phyloP scores from a whole-genome alignment of 2,113 vertebrate species.

The Xenotilapia flavipinnis region DNA sequence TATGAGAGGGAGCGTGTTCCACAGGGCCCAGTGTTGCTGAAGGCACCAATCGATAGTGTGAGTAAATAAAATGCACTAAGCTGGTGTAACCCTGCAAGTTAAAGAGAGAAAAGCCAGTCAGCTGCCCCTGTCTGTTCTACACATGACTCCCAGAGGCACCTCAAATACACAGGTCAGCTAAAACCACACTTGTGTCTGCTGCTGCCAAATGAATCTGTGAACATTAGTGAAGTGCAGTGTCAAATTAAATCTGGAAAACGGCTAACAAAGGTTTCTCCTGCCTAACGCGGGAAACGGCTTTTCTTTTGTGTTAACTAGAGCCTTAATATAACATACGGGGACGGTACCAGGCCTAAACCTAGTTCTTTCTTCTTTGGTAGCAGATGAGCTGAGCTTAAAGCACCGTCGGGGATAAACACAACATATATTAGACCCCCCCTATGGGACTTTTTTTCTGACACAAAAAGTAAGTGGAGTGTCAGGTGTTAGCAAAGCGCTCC shows the following conservation, averaged over 20 bases:
- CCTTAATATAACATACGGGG: neutral
- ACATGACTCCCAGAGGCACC: slow-evolving; percentile 39
- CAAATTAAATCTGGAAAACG: slow-evolving; percentile 4
- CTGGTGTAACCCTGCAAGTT: slow-evolving; percentile 67
- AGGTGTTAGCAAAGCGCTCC: slow-evolving; percentile 8
- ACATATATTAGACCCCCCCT: neutral
- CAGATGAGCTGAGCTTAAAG: slow-evolving; percentile 26
- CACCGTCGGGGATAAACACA: slow-evolving; percentile 1
- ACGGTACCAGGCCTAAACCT: neutral
- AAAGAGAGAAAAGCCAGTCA: slow-evolving; percentile 63
- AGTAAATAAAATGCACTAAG: slow-evolving; percentile 74
- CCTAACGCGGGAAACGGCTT: neutral
- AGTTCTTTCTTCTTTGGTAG: slow-evolving; percentile 27
- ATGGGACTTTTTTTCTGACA: slow-evolving; percentile 11
- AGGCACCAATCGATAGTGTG: slow-evolving; percentile 66
- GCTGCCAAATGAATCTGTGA: neutral
- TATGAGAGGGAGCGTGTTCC: slow-evolving; percentile 16
- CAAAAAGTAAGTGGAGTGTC: neutral
- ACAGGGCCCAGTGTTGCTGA: slow-evolving; percentile 52
- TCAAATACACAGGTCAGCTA: slow-evolving; percentile 31
- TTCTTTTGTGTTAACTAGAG: neutral
- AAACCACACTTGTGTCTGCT: slow-evolving; percentile 7
- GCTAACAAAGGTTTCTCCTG: neutral
- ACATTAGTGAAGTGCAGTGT: neutral
- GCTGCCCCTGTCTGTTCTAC: slow-evolving; percentile 44